Percentiles rank a stretch among this genome's conserved stretches.
Conservation (phyloP, 2,113 vertebrate species). For the Orycteropus afer region DNA sequence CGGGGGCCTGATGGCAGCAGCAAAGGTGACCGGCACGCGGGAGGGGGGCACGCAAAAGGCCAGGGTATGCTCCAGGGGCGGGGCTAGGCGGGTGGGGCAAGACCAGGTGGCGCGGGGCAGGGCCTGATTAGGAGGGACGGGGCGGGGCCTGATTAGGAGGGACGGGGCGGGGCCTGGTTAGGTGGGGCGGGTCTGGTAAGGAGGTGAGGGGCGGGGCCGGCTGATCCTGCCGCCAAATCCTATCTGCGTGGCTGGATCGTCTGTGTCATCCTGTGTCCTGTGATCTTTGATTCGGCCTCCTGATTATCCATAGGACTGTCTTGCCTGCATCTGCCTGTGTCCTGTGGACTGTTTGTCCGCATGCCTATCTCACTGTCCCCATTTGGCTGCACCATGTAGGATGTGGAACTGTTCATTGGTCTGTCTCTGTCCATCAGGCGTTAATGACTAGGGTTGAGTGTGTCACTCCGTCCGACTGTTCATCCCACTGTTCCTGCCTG, state of each 20-base stretch:
- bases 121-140: too few relatives aligned
- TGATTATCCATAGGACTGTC: too few relatives aligned
- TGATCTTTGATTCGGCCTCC: not conserved
- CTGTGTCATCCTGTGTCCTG: not conserved
- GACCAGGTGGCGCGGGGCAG: not conserved
- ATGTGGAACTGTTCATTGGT: not conserved
- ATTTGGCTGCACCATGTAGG: not conserved
- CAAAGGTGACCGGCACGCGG: constrained; percentile 90
- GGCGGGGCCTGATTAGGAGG: too few relatives aligned
- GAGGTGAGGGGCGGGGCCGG: too few relatives aligned
- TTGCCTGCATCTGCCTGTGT: not conserved
- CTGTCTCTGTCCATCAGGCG: not conserved
- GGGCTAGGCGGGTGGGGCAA: accelerated
- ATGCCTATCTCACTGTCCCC: not conserved
- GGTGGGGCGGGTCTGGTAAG: not conserved
- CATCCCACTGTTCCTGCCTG: not conserved
- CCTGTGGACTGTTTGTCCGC: not conserved
- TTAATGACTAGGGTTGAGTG: not conserved
- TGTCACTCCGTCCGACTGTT: not conserved
- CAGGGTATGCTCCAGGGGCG: not conserved
- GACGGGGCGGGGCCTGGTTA: too few relatives aligned
- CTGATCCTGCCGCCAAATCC: not conserved
- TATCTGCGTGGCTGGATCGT: accelerated
- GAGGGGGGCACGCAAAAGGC: too few relatives aligned
- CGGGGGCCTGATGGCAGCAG: constrained; percentile 98